Percentiles rank a stretch among this genome's conserved stretches.
These are phyloP conservation scores for Spongilla lacustris DNA, from an alignment of 37 sponge, comb jelly and placozoan species.

Conservation along the genomic window DNA sequence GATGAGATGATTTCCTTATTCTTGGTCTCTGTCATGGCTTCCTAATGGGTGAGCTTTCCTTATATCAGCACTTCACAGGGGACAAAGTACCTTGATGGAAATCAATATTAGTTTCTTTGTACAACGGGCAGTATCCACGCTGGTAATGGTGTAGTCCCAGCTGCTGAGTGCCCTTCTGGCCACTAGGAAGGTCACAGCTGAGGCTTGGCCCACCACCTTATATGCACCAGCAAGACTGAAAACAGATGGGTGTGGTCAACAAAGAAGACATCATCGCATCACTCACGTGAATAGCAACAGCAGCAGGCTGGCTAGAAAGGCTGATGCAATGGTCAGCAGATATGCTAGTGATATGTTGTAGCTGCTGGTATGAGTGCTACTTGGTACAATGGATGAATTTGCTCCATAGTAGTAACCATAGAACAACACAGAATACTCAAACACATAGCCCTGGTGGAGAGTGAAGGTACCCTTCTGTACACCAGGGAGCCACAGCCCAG, in stretches of 20 bases:
- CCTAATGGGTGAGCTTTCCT: not conserved
- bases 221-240: conserved; percentile 56
- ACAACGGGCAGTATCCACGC: conserved; percentile 18
- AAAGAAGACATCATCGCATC: not conserved
- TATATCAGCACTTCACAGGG: not conserved
- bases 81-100: conserved; percentile 37
- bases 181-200: conserved; percentile 55
- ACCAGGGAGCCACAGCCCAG: no score
- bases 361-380: conserved; percentile 3
- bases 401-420: conserved; percentile 76
- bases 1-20: not conserved
- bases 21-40: not conserved
- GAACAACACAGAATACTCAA: conserved; percentile 85
- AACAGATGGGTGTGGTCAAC: not conserved
- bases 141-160: conserved; percentile 79
- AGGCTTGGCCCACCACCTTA: conserved; percentile 49
- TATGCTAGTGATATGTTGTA: conserved; percentile 88
- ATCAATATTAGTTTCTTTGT: conserved; percentile 39
- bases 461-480: not conserved
- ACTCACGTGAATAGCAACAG: conserved; percentile 66
- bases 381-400: conserved; percentile 54
- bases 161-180: conserved; percentile 66
- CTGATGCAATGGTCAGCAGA: conserved; percentile 20
- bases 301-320: conserved; percentile 53
- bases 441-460: conserved; percentile 53